Evolutionary conservation across 1,140 invertebrate species (phyloP), one percentile per base, ranked within the genome.

Genomic region (Ephestia elutella): DNA sequence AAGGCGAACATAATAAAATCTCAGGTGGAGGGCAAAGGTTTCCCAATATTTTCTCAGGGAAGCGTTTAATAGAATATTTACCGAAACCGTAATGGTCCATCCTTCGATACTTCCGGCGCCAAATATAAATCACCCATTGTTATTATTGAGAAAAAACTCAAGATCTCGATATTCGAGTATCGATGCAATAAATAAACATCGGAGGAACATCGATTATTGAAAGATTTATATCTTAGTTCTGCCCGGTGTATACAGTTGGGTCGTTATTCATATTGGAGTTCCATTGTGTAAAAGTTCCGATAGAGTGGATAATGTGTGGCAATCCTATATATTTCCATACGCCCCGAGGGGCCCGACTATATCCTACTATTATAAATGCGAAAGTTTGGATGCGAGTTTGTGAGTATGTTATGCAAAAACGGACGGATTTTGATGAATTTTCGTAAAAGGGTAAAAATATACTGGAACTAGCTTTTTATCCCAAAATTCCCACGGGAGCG

Each of bases 171-270:
- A 70, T 63, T 62, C 60, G 20, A 35, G 68, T 69, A 73, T 75
- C 75, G 72, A 73, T 70, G 70, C 77, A 79, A 85, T 85, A 85
- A 80, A 83, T 82, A 86, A 80, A 86, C 76, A 86, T 73, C 69
- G 59, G 48, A 60, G 62, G 59, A 70, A 70, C 78, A 85, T 84
- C 78, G 82, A 87, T 87, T 84, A 84, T 76, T 73, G 71, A 74
- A 78, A 86, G 80, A 86, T 83, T 86, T 86, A 83, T 83, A 77
- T 82, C 73, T 77, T 56, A 58, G 63, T 62, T 71, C 72, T 62
- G 65, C 60, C 63, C 68, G 63, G 70, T 69, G 71, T 73, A 64
- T 72, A 60, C 69, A 68, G 70, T 73, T 68, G 57, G 38, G 65
- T 73, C 75, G 80, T 86, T 86, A 81, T 82, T 87, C 80, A 85